These are phyloP conservation scores for Thomomys bottae DNA, from an alignment of 2,113 vertebrate species.

Conservation along the genomic window DNA sequence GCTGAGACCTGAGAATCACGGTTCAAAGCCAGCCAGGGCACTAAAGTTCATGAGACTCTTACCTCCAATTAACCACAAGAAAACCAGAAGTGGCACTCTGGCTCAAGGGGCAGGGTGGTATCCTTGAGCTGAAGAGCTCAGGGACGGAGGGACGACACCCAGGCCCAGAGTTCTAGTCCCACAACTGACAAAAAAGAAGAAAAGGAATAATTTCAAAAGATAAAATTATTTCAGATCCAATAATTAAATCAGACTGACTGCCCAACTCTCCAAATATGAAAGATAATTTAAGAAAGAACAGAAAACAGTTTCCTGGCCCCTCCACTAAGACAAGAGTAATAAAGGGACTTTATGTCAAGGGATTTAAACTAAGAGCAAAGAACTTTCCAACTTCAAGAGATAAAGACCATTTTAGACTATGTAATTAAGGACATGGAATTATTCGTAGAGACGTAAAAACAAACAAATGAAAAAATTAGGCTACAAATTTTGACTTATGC, in stretches of 20 bases:
- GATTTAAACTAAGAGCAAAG: not conserved
- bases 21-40: too few species aligned
- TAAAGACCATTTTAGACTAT: not conserved
- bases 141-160: too few species aligned
- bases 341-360: not conserved
- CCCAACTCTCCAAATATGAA: not conserved
- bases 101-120: too few species aligned
- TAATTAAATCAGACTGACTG: too few species aligned
- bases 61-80: too few species aligned
- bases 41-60: too few species aligned
- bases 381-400: not conserved
- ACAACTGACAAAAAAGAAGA: too few species aligned
- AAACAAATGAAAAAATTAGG: not conserved
- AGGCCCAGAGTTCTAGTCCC: too few species aligned
- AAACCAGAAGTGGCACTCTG: too few species aligned
- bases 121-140: too few species aligned
- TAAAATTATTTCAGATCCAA: not conserved
- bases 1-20: too few species aligned
- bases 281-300: not conserved
- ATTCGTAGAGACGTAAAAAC: not conserved
- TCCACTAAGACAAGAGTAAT: not conserved
- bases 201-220: not conserved
- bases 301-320: not conserved
- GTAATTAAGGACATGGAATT: not conserved
- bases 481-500: fast-evolving